These are phyloP conservation scores for Boulengeromyrus knoepffleri DNA, from an alignment of 2,113 vertebrate genomes.

Conservation along the genomic window DNA sequence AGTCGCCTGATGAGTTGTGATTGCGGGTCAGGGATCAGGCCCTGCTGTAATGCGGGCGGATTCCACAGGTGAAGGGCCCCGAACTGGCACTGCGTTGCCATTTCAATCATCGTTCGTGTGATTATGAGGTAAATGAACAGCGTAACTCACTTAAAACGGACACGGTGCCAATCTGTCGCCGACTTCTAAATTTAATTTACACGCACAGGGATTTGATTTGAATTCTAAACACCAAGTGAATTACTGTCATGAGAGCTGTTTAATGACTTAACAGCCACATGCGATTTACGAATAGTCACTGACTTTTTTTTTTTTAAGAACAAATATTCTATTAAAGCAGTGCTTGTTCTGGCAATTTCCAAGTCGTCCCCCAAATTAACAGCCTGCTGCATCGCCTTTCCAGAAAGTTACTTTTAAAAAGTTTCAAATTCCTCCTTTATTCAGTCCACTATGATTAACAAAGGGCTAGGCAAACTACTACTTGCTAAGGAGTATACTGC, in stretches of 20 bases:
- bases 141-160: slow-evolving; percentile 51
- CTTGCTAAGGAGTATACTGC: background rate
- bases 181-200: slow-evolving; percentile 31
- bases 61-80: slow-evolving; percentile 26
- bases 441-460: background rate
- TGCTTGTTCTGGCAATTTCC: background rate
- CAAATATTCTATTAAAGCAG: background rate
- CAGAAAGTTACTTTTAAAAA: background rate
- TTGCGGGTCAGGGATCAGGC: slow-evolving; percentile 28
- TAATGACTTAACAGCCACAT: slow-evolving; percentile 8
- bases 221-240: slow-evolving; percentile 22
- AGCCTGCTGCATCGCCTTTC: background rate
- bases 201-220: slow-evolving; percentile 25
- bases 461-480: background rate
- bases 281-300: background rate
- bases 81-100: slow-evolving; percentile 38
- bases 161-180: slow-evolving; percentile 44
- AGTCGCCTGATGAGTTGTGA: slow-evolving; percentile 22
- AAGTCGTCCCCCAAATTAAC: background rate
- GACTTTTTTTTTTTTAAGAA: background rate
- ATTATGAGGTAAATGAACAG: slow-evolving; percentile 48
- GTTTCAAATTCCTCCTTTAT: background rate
- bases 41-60: slow-evolving; percentile 23
- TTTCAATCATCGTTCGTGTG: slow-evolving; percentile 46
- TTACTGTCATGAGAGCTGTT: slow-evolving; percentile 4